These are phyloP conservation scores for Eurytemora carolleeae DNA, from an alignment of 1,140 invertebrate genomes.

Conservation along the genomic window DNA sequence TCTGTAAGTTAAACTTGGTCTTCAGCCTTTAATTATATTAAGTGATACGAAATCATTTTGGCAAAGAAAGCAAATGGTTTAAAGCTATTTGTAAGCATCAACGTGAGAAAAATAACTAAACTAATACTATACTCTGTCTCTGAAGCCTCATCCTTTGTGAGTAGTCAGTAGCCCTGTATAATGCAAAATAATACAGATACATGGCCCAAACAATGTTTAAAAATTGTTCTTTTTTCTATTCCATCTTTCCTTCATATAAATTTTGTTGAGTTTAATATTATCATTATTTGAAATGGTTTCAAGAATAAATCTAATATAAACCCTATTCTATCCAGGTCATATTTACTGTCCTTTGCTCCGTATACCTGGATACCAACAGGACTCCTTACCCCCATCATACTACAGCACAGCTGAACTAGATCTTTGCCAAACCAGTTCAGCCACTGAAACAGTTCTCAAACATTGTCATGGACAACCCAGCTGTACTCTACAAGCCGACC, in stretches of 20 bases:
- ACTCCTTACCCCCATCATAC: neutral
- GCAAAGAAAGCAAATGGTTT: too few relatives aligned
- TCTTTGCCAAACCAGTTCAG: neutral
- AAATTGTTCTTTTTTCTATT: neutral
- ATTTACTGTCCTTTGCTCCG: neutral
- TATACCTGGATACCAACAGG: neutral
- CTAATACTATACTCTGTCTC: too few relatives aligned
- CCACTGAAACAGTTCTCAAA: neutral
- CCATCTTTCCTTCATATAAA: neutral
- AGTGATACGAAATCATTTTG: too few relatives aligned
- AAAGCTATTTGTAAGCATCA: too few relatives aligned
- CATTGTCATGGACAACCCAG: neutral
- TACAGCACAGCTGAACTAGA: neutral
- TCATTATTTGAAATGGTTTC: neutral
- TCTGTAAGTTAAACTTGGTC: too few relatives aligned
- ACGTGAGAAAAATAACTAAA: too few relatives aligned
- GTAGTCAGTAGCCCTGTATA: too few relatives aligned
- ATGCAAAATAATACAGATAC: neutral
- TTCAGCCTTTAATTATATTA: too few relatives aligned
- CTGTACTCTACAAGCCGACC: neutral
- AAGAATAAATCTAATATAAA: neutral
- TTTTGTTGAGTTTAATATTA: neutral
- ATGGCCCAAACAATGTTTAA: neutral
- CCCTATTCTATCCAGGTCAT: too few relatives aligned
- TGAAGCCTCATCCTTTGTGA: too few relatives aligned